phyloP scores from a whole-genome alignment of 1,140 invertebrate genomes.

The Drosophila pseudoobscura region DNA sequence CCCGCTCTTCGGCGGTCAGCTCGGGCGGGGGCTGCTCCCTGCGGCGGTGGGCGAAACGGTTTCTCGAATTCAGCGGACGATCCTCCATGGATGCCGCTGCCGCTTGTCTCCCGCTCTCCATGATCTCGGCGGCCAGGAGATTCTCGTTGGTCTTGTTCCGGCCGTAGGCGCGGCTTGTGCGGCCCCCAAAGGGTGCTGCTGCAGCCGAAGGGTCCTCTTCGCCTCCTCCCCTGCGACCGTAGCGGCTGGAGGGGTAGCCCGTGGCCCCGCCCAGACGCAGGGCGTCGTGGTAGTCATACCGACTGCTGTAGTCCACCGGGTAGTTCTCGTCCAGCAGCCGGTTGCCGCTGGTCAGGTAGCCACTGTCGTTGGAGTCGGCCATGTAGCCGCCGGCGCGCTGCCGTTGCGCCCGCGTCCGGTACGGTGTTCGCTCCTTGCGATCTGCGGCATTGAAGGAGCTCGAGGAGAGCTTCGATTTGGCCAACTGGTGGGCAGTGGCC shows the following conservation, averaged over 20 bases:
- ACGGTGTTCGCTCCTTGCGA: conserved; percentile 80
- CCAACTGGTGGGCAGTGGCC: conserved; percentile 86
- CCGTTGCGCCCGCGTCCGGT: conserved; percentile 56
- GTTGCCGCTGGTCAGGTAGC: conserved; percentile 62
- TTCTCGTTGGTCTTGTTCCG: conserved; percentile 63
- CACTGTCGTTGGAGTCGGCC: conserved; percentile 68
- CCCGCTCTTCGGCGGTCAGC: conserved; percentile 66
- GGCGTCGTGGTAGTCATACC: conserved; percentile 70
- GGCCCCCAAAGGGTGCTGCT: background rate
- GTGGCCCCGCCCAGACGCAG: conserved; percentile 66
- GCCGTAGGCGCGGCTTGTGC: conserved; percentile 52
- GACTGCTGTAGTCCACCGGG: conserved; percentile 67
- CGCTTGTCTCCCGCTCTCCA: conserved; percentile 10
- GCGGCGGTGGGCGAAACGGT: conserved; percentile 66
- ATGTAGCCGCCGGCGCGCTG: conserved; percentile 55
- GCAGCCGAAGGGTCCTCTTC: conserved; percentile 26
- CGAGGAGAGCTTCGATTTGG: conserved; percentile 84
- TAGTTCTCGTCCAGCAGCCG: conserved; percentile 72
- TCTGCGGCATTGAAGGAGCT: conserved; percentile 71
- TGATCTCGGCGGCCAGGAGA: conserved; percentile 31
- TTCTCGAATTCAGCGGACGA: conserved; percentile 50
- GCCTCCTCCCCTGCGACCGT: conserved; percentile 40
- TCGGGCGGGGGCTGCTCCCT: conserved; percentile 52
- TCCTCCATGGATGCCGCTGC: conserved; percentile 27
- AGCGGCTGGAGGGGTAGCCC: conserved; percentile 60